Evolutionary conservation across 1,140 invertebrate genomes (phyloP).

Genomic region (Calephelis nemesis): DNA sequence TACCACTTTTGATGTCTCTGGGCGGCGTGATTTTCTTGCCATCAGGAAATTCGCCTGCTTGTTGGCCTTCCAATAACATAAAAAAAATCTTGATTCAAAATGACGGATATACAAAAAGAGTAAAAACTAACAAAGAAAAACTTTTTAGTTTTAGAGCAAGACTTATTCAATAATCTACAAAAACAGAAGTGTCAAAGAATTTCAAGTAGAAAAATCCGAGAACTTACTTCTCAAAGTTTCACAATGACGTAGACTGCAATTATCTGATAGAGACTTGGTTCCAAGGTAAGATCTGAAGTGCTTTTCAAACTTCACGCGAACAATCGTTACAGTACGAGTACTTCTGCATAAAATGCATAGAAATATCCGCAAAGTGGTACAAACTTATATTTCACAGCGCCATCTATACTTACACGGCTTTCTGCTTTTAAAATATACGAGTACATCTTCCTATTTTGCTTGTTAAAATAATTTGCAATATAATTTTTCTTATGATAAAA

Average conservation of each 20-base stretch:
- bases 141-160: no score
- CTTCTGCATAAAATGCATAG: slow-evolving; percentile 18
- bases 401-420: slow-evolving; percentile 8
- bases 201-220: slow-evolving; percentile 11
- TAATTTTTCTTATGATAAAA: no score
- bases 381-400: slow-evolving; percentile 14
- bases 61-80: no score
- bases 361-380: slow-evolving; percentile 15
- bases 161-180: no score
- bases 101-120: no score
- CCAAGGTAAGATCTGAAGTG: slow-evolving; percentile 18
- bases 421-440: neutral
- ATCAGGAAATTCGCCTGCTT: no score
- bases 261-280: slow-evolving; percentile 16
- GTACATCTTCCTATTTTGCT: no score
- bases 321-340: slow-evolving; percentile 14
- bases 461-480: no score
- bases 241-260: slow-evolving; percentile 15
- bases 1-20: no score
- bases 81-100: no score
- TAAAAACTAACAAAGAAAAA: no score
- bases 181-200: slow-evolving; percentile 8
- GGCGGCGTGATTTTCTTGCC: no score
- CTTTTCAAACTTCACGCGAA: slow-evolving; percentile 17
- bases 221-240: slow-evolving; percentile 12